phyloP scores from a whole-genome alignment of 2,113 vertebrate genomes.

The Lipophrys pholis region DNA sequence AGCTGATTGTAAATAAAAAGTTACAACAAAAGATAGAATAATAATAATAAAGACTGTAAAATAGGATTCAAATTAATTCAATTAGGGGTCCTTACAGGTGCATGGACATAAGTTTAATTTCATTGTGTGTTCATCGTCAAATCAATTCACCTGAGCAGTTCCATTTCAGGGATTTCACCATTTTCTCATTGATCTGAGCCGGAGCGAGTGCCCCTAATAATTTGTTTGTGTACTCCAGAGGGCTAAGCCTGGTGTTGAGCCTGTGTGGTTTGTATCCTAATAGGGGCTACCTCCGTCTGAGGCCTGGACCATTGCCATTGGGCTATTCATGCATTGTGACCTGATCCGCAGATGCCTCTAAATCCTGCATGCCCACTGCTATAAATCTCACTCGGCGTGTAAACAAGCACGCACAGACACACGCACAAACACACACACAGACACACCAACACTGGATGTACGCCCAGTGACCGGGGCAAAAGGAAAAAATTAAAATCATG shows the following conservation, averaged over 20 bases:
- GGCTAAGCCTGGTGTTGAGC: conserved; percentile 48
- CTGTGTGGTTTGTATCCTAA: conserved; percentile 70
- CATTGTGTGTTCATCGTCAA: background rate
- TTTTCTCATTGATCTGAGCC: conserved; percentile 2
- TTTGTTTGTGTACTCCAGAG: conserved; percentile 46
- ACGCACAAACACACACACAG: background rate
- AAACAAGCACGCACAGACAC: conserved; percentile 54
- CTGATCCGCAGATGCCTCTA: conserved; percentile 72
- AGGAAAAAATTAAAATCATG: conserved; percentile 71
- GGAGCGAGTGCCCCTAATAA: conserved; percentile 46
- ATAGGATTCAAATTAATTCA: too few species aligned
- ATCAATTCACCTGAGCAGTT: background rate
- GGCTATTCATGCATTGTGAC: conserved; percentile 73
- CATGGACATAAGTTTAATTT: too few species aligned
- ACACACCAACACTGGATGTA: conserved; percentile 46
- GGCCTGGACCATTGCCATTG: conserved; percentile 67
- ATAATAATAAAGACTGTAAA: too few species aligned
- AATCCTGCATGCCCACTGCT: conserved; percentile 66
- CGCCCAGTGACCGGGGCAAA: conserved; percentile 67
- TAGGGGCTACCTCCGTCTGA: conserved; percentile 65
- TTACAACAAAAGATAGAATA: too few species aligned
- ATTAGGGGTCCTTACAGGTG: too few species aligned
- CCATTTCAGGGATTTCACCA: conserved; percentile 21
- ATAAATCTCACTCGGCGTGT: conserved; percentile 68
- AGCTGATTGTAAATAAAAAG: too few species aligned